Evolutionary conservation across 1,140 invertebrate species (phyloP).

Genomic region (Drosophila carrolli): DNA sequence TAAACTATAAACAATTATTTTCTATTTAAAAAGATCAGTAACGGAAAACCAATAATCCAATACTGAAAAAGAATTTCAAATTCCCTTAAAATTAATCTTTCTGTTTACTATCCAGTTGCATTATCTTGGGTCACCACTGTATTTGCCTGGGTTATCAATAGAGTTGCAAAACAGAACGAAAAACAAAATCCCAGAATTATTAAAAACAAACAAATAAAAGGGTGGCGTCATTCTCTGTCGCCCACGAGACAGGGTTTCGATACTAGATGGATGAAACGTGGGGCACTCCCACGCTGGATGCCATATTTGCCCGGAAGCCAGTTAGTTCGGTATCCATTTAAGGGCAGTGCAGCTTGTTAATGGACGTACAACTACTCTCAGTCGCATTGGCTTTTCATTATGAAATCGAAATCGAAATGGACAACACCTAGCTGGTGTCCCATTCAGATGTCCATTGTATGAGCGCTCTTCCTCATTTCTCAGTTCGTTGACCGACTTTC

Average conservation of each 20-base stretch:
- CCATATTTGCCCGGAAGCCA: constrained; percentile 70
- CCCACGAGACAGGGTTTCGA: constrained; percentile 36
- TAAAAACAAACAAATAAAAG: constrained; percentile 35
- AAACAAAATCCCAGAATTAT: constrained; percentile 17
- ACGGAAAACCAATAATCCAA: too few species aligned
- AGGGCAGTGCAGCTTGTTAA: constrained; percentile 24
- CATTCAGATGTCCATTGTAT: constrained; percentile 8
- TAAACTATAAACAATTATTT: too few species aligned
- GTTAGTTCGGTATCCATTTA: constrained; percentile 31
- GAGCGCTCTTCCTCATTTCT: constrained; percentile 22
- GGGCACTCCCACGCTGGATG: constrained; percentile 6
- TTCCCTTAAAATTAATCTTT: too few species aligned
- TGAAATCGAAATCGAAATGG: constrained; percentile 71
- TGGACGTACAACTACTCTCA: constrained; percentile 4
- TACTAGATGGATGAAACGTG: constrained; percentile 9
- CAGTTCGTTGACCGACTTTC: constrained; percentile 75
- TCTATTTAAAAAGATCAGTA: too few species aligned
- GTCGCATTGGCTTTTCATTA: constrained; percentile 21
- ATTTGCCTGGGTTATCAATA: constrained; percentile 43
- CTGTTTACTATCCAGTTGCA: not conserved
- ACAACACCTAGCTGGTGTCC: constrained; percentile 8
- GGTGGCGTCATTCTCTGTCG: constrained; percentile 62
- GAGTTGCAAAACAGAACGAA: constrained; percentile 37
- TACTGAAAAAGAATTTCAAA: too few species aligned
- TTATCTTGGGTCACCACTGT: not conserved